Evolutionary conservation across 2,113 vertebrate species (phyloP).

Genomic region (Heloderma charlesbogerti): DNA sequence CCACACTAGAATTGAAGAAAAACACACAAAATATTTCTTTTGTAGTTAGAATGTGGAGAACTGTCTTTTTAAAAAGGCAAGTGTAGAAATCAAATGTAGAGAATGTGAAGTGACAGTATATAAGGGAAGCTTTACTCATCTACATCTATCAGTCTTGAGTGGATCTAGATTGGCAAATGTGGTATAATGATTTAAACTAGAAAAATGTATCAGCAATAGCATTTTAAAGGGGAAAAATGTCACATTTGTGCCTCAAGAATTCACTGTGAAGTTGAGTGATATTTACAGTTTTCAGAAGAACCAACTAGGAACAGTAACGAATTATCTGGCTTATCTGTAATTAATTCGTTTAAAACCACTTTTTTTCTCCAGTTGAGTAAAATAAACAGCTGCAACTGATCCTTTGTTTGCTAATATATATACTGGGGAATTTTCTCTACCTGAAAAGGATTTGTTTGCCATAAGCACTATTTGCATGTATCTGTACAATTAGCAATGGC

Average conservation of each 20-base stretch:
- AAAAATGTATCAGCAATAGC: neutral
- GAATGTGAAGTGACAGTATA: neutral
- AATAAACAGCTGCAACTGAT: neutral
- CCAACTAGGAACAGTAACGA: accelerated
- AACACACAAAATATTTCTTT: too few species aligned
- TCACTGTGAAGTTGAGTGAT: neutral
- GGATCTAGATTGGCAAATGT: neutral
- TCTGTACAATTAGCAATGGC: neutral
- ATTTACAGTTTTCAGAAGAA: neutral
- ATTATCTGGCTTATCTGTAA: neutral
- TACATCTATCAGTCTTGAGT: neutral
- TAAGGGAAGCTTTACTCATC: neutral
- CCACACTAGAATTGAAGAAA: too few species aligned
- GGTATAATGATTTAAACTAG: neutral
- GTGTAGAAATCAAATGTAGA: constrained; percentile 10
- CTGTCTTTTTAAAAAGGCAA: constrained; percentile 17
- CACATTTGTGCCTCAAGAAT: neutral
- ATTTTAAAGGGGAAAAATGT: neutral
- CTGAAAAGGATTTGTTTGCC: neutral
- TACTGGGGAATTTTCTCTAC: neutral
- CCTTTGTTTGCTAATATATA: neutral
- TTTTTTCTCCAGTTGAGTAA: neutral
- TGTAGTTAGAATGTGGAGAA: constrained; percentile 23
- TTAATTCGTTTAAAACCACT: neutral
- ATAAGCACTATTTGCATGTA: neutral